Evolutionary conservation across 2,797 vertebrate genomes (phyloP).

Genomic region (Anableps anableps): DNA sequence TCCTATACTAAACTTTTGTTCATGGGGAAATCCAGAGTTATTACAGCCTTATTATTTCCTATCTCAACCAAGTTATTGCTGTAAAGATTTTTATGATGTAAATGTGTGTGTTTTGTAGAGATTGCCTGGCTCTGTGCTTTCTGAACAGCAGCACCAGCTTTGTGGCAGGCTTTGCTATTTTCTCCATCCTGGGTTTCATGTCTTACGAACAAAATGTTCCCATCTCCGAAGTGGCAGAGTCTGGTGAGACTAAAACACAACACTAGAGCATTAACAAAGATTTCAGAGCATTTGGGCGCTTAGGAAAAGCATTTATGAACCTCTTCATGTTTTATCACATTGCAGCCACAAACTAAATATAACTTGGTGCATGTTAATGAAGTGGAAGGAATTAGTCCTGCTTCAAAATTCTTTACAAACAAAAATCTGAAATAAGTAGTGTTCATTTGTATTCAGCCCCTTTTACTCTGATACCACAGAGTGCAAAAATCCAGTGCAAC

Average conservation of each 20-base stretch:
- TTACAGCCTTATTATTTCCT: conserved; percentile 36
- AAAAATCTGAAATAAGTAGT: not conserved
- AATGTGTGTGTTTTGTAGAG: conserved; percentile 75
- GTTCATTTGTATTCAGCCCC: not conserved
- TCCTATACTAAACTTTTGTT: too few relatives aligned
- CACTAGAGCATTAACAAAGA: not conserved
- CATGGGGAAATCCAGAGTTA: not conserved
- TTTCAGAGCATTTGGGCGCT: not conserved
- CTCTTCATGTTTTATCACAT: not conserved
- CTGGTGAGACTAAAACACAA: conserved; percentile 74
- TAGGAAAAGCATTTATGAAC: not conserved
- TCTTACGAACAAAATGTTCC: conserved; percentile 89
- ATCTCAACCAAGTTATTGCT: conserved; percentile 13
- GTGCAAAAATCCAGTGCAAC: not conserved
- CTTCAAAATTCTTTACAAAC: not conserved
- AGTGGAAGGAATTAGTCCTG: too few relatives aligned
- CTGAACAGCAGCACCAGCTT: conserved; percentile 93
- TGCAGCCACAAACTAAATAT: not conserved
- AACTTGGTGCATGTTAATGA: too few relatives aligned
- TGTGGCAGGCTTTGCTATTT: conserved; percentile 92
- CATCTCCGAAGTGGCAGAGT: conserved; percentile 91
- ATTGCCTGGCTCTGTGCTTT: conserved; percentile 88
- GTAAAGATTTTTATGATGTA: not conserved
- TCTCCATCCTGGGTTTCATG: conserved; percentile 96
- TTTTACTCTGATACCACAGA: not conserved